Percentiles rank a stretch among this genome's conserved stretches.
Conservation (phyloP, 1,140 invertebrate species). For the Drosophila cardini region DNA sequence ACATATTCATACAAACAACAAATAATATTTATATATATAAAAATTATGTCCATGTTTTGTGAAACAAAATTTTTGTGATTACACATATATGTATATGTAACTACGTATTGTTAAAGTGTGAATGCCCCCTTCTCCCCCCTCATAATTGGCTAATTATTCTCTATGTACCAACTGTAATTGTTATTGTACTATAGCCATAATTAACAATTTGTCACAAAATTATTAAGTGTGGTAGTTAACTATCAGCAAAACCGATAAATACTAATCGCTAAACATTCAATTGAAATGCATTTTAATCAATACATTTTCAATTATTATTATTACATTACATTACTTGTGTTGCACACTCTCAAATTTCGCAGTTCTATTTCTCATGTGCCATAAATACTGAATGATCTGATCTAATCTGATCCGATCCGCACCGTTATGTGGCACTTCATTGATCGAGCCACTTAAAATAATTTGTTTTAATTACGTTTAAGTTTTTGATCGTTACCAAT, state of each 20-base stretch:
- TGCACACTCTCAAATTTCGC: slow-evolving; percentile 18
- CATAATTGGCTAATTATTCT: slow-evolving; percentile 22
- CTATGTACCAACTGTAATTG: slow-evolving; percentile 44
- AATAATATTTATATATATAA: slow-evolving; percentile 36
- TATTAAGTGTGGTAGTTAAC: slow-evolving; percentile 48
- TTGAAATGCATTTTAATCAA: slow-evolving; percentile 41
- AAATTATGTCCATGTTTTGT: slow-evolving; percentile 67
- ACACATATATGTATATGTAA: slow-evolving; percentile 48
- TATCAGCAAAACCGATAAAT: not conserved
- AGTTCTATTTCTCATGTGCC: slow-evolving; percentile 35
- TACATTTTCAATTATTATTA: slow-evolving; percentile 26
- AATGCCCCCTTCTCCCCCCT: slow-evolving; percentile 29
- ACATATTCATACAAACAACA: slow-evolving; percentile 41
- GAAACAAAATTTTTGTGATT: slow-evolving; percentile 79
- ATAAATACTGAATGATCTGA: slow-evolving; percentile 44
- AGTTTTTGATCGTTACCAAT: slow-evolving; percentile 22
- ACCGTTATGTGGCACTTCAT: slow-evolving; percentile 22
- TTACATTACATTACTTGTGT: slow-evolving; percentile 3
- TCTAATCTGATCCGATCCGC: slow-evolving; percentile 27
- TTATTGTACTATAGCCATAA: slow-evolving; percentile 32
- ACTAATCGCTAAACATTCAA: slow-evolving; percentile 37
- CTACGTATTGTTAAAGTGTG: slow-evolving; percentile 66
- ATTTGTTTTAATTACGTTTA: slow-evolving; percentile 28
- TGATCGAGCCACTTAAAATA: slow-evolving; percentile 32
- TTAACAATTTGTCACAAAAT: slow-evolving; percentile 50